These are phyloP conservation scores for Columba livia DNA, from an alignment of 2,113 vertebrate genomes.

Conservation along the genomic window DNA sequence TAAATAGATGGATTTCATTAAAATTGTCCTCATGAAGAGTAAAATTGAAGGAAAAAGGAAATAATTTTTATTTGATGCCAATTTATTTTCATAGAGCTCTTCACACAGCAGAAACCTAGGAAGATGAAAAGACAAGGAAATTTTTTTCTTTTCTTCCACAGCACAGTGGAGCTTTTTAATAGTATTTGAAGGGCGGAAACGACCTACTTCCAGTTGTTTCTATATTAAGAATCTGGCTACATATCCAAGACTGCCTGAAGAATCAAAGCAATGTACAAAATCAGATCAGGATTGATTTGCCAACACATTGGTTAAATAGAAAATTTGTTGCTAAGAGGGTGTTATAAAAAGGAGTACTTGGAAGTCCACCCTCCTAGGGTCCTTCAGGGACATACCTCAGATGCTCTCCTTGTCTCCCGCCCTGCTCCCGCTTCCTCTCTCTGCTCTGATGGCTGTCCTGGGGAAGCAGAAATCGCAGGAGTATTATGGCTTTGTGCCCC, in stretches of 20 bases:
- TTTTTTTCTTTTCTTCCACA: not conserved
- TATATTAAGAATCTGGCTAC: slow-evolving; percentile 51
- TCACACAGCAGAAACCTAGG: not conserved
- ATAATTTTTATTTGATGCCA: slow-evolving; percentile 37
- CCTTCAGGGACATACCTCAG: slow-evolving; percentile 32
- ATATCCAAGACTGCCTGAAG: slow-evolving; percentile 30
- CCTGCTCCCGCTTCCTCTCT: not conserved
- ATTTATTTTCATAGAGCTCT: slow-evolving; percentile 37
- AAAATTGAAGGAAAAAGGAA: slow-evolving; percentile 11
- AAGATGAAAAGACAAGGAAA: slow-evolving; percentile 32
- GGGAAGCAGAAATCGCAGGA: not conserved
- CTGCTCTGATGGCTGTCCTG: accelerated
- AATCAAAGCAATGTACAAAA: slow-evolving; percentile 52
- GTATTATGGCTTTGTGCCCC: not conserved
- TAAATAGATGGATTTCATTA: slow-evolving; percentile 34
- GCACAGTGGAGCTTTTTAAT: slow-evolving; percentile 3
- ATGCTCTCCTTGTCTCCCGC: not conserved
- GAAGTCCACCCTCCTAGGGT: not conserved
- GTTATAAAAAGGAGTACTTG: slow-evolving; percentile 10
- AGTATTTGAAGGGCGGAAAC: slow-evolving; percentile 45
- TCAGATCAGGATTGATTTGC: slow-evolving; percentile 55
- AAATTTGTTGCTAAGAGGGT: slow-evolving; percentile 11
- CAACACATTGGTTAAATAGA: slow-evolving; percentile 32
- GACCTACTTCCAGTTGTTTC: slow-evolving; percentile 55
- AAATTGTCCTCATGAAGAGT: slow-evolving; percentile 1